Conservation (phyloP, 2,797 vertebrate genomes). For the Sciaenops ocellatus region DNA sequence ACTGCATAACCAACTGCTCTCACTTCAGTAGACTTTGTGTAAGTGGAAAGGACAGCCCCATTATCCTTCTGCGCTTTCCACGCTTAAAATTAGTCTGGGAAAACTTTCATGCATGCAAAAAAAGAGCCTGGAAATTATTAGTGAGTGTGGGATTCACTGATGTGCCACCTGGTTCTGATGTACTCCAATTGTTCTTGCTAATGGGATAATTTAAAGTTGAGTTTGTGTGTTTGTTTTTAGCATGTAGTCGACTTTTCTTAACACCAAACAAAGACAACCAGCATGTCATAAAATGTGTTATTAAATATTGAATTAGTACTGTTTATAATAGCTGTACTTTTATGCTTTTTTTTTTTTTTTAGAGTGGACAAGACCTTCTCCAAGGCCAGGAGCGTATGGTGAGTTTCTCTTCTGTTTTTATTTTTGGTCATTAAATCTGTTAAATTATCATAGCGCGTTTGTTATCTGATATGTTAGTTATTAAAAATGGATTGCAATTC, state of each 20-base stretch:
- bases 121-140: not conserved
- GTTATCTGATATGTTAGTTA: not conserved
- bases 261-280: not conserved
- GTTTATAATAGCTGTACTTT: conserved; percentile 7
- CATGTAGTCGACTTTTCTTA: not conserved
- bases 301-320: not conserved
- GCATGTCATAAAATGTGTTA: not conserved
- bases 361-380: conserved; percentile 88
- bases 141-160: not conserved
- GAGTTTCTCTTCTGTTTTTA: conserved; percentile 60
- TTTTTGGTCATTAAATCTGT: not conserved
- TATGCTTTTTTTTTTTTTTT: conserved; percentile 52
- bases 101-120: conserved; percentile 9
- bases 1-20: conserved; percentile 38
- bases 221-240: not conserved
- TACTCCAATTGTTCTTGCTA: not conserved
- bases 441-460: not conserved
- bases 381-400: conserved; percentile 85
- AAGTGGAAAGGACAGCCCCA: conserved; percentile 15
- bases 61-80: conserved; percentile 16
- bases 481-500: not conserved
- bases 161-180: not conserved
- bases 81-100: conserved; percentile 5
- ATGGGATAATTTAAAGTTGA: not conserved
- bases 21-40: conserved; percentile 27